Conservation (phyloP, 1,140 invertebrate genomes). For the Pentalonia nigronervosa region DNA sequence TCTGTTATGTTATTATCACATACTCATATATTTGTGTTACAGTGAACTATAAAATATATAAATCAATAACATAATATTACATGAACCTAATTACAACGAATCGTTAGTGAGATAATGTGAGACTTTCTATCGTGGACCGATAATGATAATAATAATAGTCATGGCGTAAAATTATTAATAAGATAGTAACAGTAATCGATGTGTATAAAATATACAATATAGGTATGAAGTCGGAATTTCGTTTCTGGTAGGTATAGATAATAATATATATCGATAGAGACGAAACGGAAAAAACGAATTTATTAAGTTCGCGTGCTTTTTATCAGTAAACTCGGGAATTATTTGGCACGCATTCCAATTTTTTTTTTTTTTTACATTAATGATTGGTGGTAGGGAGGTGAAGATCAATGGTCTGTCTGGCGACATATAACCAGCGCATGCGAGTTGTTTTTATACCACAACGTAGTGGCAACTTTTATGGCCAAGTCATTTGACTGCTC, state of each 20-base stretch:
- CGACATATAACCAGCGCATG: slow-evolving; percentile 42
- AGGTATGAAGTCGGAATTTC: not conserved
- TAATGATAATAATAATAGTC: not conserved
- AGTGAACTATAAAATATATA: not conserved
- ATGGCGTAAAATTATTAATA: not conserved
- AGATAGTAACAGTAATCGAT: not conserved
- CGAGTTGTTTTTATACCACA: slow-evolving; percentile 45
- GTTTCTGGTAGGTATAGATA: not conserved
- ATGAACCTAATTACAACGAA: not conserved
- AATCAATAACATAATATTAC: not conserved
- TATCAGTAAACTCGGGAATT: slow-evolving; percentile 23
- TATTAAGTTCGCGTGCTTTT: slow-evolving; percentile 50
- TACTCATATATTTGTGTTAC: not conserved
- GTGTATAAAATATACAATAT: not conserved
- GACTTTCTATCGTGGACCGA: not conserved
- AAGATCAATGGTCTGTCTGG: slow-evolving; percentile 52
- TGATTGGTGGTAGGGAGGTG: slow-evolving; percentile 1
- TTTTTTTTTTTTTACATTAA: slow-evolving; percentile 35
- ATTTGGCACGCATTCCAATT: slow-evolving; percentile 51
- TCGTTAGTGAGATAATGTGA: not conserved
- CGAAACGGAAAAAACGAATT: slow-evolving; percentile 35
- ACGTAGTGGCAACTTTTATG: slow-evolving; percentile 20
- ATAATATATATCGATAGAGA: not conserved
- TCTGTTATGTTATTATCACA: not conserved
- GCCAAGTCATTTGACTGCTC: slow-evolving; percentile 41